These are phyloP conservation scores for Sorex fumeus DNA, from an alignment of 2,113 vertebrate genomes.

Conservation along the genomic window DNA sequence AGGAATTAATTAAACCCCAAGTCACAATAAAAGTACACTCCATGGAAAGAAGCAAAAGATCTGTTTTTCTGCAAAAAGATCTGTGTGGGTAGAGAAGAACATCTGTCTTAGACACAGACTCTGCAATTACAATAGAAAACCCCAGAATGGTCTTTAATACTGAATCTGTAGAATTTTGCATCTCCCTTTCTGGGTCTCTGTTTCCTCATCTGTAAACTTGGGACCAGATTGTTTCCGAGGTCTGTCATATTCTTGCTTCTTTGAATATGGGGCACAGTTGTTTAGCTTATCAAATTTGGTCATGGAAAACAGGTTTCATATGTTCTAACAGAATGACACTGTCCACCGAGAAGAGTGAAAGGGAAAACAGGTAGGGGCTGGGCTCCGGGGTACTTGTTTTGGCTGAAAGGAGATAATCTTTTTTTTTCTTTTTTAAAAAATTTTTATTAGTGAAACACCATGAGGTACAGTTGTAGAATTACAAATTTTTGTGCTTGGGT, in stretches of 20 bases:
- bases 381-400: not conserved
- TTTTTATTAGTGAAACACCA: too few species aligned
- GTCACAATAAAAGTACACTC: not conserved
- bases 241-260: constrained; percentile 4
- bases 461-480: too few species aligned
- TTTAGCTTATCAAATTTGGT: not conserved
- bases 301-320: not conserved
- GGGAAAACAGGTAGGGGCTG: not conserved
- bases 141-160: not conserved
- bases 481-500: too few species aligned
- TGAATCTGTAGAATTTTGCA: not conserved
- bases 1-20: not conserved
- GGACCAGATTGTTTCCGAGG: not conserved
- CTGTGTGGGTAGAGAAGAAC: not conserved
- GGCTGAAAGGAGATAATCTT: not conserved
- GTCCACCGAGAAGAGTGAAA: not conserved
- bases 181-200: not conserved
- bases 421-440: too few species aligned
- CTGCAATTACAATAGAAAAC: not conserved
- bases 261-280: not conserved
- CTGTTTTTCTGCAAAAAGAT: not conserved
- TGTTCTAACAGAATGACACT: not conserved
- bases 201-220: not conserved
- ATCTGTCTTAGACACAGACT: not conserved
- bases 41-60: not conserved